Evolutionary conservation across 2,888 invertebrate species (phyloP), one percentile per base, ranked within the genome.

Genomic region (Mythimna albipuncta): DNA sequence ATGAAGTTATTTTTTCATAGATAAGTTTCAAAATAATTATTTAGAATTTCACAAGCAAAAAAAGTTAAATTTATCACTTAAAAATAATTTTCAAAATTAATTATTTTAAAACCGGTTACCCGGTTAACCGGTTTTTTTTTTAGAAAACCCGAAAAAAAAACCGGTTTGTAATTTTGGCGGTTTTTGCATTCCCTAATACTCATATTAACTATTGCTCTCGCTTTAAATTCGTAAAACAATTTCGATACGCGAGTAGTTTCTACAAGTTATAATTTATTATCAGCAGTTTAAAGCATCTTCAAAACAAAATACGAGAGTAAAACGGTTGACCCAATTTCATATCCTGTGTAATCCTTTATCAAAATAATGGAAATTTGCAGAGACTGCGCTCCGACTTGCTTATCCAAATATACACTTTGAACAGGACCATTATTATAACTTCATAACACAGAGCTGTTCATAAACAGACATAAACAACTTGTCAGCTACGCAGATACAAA

Each of bases 401-500:
- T 47, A 69, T 47, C 32, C 66, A 67, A 68, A 82, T 77, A 79
- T 68, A 68, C 44, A 58, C 26, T 50, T 55, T 16, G 58, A 61
- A 70, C 68, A 66, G 69, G 50, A 64, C 11, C 52, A 76, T 76
- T 77, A 73, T 77, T 77, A 76, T 55, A 69, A 70, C 81, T 66
- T 75, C 63, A 59, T 77, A 61, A 77, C 52, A 77, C 69, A 47
- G 74, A 74, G 75, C 69, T 69, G 69, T 65, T 68, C 72, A 81
- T 79, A 68, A 77, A 64, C 79, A 79, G 64, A 65, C 65, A 47
- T 80, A 82, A 80, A 82, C 82, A 76, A 76, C 72, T 76, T 81
- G 71, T 72, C 71, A 75, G 77, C 76, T 77, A 69, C 77, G 67
- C 75, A 79, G 72, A 72, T 74, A 76, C 82, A 81, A 81, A 85